Evolutionary conservation across 2,888 invertebrate species (phyloP).

Genomic region (Lasius fuliginosus): DNA sequence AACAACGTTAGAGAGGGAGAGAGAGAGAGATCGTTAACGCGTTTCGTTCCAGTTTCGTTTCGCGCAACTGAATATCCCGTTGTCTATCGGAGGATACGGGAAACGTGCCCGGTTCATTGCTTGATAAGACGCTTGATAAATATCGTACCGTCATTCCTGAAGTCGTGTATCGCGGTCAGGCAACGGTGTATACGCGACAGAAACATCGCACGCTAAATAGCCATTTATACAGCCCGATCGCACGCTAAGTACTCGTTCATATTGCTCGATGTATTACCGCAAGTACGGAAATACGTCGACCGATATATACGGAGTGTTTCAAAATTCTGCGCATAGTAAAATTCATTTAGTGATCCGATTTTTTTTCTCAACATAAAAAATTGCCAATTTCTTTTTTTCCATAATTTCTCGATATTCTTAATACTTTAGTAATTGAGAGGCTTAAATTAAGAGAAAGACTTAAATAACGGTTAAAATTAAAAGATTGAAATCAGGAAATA

Average conservation of each 20-base stretch:
- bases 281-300: background rate
- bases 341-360: background rate
- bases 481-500: background rate
- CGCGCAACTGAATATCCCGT: constrained; percentile 8
- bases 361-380: background rate
- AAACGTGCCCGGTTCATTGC: constrained; percentile 16
- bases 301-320: background rate
- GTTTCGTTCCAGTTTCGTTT: constrained; percentile 35
- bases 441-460: background rate
- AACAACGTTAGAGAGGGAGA: background rate
- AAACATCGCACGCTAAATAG: constrained; percentile 60
- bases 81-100: constrained; percentile 36
- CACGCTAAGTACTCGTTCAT: constrained; percentile 48
- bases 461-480: background rate
- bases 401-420: background rate
- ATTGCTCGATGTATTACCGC: background rate
- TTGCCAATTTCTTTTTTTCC: background rate
- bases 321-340: background rate
- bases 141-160: constrained; percentile 39
- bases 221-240: constrained; percentile 50
- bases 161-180: constrained; percentile 46
- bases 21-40: constrained; percentile 9
- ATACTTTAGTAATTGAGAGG: background rate
- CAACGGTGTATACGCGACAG: constrained; percentile 45
- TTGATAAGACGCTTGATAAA: constrained; percentile 46